These are phyloP conservation scores for Melangyna quadrimaculata DNA, from an alignment of 2,888 invertebrate species.

Conservation along the genomic window DNA sequence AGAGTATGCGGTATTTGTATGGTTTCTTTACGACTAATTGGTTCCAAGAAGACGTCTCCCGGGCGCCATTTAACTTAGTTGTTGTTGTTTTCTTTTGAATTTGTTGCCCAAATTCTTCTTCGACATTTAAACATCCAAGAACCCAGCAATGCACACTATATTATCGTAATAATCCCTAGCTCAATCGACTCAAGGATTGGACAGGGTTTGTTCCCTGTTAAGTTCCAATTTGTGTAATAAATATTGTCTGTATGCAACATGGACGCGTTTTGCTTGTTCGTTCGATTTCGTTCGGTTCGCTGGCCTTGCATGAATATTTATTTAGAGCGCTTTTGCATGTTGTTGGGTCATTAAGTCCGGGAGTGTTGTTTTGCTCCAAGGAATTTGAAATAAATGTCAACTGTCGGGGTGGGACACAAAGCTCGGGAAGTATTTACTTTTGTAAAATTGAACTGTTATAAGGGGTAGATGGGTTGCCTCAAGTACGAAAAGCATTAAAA, in stretches of 20 bases:
- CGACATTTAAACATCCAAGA: neutral
- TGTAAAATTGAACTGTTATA: conserved; percentile 60
- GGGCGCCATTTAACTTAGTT: conserved; percentile 4
- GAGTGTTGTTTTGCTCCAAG: conserved; percentile 72
- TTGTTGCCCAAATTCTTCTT: neutral
- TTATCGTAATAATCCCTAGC: conserved; percentile 58
- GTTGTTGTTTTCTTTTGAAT: neutral
- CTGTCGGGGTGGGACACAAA: conserved; percentile 72
- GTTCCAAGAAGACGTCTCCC: conserved; percentile 16
- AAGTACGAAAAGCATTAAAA: conserved; percentile 56
- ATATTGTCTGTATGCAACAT: neutral
- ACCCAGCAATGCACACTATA: conserved; percentile 21
- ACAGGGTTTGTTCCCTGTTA: conserved; percentile 13
- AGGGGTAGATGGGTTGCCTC: neutral
- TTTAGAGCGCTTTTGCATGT: conserved; percentile 77
- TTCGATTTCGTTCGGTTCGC: neutral
- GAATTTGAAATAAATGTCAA: conserved; percentile 77
- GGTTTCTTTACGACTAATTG: conserved; percentile 55
- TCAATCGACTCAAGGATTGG: conserved; percentile 60
- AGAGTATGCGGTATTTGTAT: conserved; percentile 19
- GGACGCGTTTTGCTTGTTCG: neutral
- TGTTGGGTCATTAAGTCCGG: conserved; percentile 77
- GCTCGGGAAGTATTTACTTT: conserved; percentile 77
- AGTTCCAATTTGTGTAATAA: conserved; percentile 1
- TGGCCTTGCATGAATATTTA: conserved; percentile 56